A percentile compares a stretch with the other conserved stretches of the same genome.
phyloP scores from a whole-genome alignment of 2,797 vertebrate species.

The Rhinella marina region DNA sequence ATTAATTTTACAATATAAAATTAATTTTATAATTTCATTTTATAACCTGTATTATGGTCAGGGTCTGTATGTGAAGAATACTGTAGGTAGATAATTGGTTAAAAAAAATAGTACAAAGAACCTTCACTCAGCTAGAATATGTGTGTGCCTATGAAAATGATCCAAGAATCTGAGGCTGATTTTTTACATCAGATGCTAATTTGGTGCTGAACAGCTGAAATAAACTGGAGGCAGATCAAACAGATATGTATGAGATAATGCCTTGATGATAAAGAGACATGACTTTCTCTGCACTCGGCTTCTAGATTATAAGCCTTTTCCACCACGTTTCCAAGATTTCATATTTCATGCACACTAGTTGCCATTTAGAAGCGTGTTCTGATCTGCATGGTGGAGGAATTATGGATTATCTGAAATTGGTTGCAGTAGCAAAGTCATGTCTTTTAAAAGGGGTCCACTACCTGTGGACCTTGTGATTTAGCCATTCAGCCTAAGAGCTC shows the following conservation, averaged over 20 bases:
- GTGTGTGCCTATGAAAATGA: slow-evolving; percentile 17
- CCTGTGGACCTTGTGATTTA: neutral
- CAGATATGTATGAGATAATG: neutral
- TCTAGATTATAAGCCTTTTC: neutral
- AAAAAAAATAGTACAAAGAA: slow-evolving; percentile 4
- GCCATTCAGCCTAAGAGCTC: neutral
- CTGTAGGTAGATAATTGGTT: too few species aligned
- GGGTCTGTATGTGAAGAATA: too few species aligned
- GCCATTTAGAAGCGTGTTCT: neutral
- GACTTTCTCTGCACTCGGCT: neutral
- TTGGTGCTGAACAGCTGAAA: neutral
- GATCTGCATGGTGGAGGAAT: neutral
- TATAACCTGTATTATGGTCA: too few species aligned
- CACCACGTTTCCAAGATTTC: neutral
- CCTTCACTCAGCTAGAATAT: neutral
- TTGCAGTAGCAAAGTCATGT: neutral
- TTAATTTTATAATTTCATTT: too few species aligned
- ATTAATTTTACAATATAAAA: too few species aligned
- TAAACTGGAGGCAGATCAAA: slow-evolving; percentile 20
- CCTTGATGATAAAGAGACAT: neutral
- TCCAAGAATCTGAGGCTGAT: slow-evolving; percentile 13
- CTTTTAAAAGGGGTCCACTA: neutral
- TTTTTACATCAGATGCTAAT: slow-evolving; percentile 23
- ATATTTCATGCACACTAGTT: neutral
- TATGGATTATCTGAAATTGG: neutral